Base-by-base conservation (phyloP, 2,113 vertebrate species). In the Zootoca vivipara region DNA sequence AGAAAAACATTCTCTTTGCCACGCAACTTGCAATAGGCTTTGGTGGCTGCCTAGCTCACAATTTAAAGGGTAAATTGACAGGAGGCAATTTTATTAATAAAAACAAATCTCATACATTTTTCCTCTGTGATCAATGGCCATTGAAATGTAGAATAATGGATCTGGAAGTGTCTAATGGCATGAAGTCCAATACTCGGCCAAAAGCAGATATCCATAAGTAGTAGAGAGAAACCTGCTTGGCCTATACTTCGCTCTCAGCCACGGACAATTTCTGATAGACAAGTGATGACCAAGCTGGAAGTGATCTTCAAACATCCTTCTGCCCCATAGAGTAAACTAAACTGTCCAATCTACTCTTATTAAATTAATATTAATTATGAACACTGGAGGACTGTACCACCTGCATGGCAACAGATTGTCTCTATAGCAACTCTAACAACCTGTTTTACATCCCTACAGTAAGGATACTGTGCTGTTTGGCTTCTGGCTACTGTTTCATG, bases 21-120 rank as follows among this genome's bases (percentile, higher is more conserved):
- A 28, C 52, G 18, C 1, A 80, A 78, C 42, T 64, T 85, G n/a
- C 22, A 73, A 56, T 8, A 4, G 83, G 18, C 38, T 91, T 18
- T 80, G 89, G 40, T 78, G 74, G 16, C 67, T 90, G 38, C 84
- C 33, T 58, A 86, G 73, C 64, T 86, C 80, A 88, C 30, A 73
- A 16, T 88, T 70, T 78, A 70, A 72, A 58, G 65, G 58, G 13
- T 2, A 0, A 0, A 82, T n/a, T n/a, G n/a, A 70, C 4, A 1
- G 8, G 22, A 5, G 33, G 83, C 73, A 86, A 46, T 28, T 73
- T 18, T 40, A 16, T 62, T 89, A 87, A 3, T 35, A 65, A 89
- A 18, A 26, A 38, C 58, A 85, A 85, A n/a, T 1, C 5, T 64
- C 62, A 12, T 2, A 30, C 86, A 86, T 92, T 40, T 85, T 80